phyloP scores from a whole-genome alignment of 2,113 vertebrate genomes.

The Laticauda laticaudata region DNA sequence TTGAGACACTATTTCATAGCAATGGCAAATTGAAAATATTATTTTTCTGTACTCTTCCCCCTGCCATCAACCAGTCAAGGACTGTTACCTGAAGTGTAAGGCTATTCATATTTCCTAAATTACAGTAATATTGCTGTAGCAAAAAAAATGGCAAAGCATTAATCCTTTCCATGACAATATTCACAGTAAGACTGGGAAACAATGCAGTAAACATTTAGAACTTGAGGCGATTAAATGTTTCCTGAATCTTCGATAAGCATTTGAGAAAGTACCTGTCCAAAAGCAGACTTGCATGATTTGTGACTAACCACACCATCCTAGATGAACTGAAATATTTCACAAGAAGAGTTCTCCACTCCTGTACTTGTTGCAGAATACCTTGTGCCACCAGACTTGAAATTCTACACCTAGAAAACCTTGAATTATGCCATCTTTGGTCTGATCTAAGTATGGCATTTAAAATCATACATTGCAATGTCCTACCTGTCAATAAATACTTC shows the following conservation, averaged over 20 bases:
- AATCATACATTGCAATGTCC: too few species aligned
- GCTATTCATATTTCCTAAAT: conserved; percentile 34
- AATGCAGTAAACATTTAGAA: conserved; percentile 39
- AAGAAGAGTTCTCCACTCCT: too few species aligned
- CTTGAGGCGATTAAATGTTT: conserved; percentile 34
- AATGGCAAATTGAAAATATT: conserved; percentile 6
- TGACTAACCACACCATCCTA: not conserved
- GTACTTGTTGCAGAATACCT: too few species aligned
- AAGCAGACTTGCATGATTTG: not conserved
- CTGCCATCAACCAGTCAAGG: conserved; percentile 1
- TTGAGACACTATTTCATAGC: not conserved
- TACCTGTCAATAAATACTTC: too few species aligned
- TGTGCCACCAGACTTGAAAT: too few species aligned
- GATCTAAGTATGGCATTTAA: too few species aligned
- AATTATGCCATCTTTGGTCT: too few species aligned
- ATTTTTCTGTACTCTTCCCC: conserved; percentile 5
- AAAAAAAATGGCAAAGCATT: conserved; percentile 20
- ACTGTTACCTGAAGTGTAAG: conserved; percentile 27
- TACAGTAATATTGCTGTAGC: conserved; percentile 34
- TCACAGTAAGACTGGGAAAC: conserved; percentile 36
- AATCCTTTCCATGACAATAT: conserved; percentile 48
- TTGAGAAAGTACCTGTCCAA: not conserved
- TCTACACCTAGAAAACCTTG: too few species aligned
- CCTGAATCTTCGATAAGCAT: rapidly evolving
- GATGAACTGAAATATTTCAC: not conserved